Base-by-base conservation (phyloP, 1,140 invertebrate genomes). In the Cataglyphis hispanica region DNA sequence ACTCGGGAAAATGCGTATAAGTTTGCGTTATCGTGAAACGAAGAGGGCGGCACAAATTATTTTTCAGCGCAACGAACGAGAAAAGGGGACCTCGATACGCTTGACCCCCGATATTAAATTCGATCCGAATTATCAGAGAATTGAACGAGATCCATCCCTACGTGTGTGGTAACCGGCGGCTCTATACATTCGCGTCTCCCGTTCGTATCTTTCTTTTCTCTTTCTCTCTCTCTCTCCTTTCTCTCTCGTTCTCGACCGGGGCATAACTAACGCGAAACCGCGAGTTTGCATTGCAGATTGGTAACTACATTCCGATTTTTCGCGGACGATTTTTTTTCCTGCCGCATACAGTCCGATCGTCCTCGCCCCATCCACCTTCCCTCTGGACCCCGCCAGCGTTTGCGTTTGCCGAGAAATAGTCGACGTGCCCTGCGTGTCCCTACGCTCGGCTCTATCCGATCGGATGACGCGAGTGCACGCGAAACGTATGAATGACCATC, bases 211-310 rank as follows among this genome's bases (percentile, higher is more conserved):
- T 46, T 37, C n/a, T 69, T 69, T 72, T 43, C 50, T 40, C 4
- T 60, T 46, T 53, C 60, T 58, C 80, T 50, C 61, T 43, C 58
- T 43, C 81, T 37, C 58, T 80, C 4, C 58, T 80, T 2, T 60
- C 67, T 43, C 60, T 58, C 75, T 56, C 75, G 43, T 70, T 53
- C 86, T 31, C 58, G 31, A 67, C 67, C 76, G 83, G 84, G 66
- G 80, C 86, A 88, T 87, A 89, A 89, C 83, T 75, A 74, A 72
- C 77, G 85, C 85, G 88, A 90, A 90, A 87, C 88, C 80, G 66
- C 84, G 87, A 88, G 89, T 91, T 91, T 91, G 90, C 90, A 91
- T 91, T 91, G 90, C 90, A 91, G 90, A 91, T 91, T 91, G 90
- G 76, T 91, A 91, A 91, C 89, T 88, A 87, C 89, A 85, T 91